phyloP scores from a whole-genome alignment of 2,797 vertebrate genomes.

The Cuniculus paca region DNA sequence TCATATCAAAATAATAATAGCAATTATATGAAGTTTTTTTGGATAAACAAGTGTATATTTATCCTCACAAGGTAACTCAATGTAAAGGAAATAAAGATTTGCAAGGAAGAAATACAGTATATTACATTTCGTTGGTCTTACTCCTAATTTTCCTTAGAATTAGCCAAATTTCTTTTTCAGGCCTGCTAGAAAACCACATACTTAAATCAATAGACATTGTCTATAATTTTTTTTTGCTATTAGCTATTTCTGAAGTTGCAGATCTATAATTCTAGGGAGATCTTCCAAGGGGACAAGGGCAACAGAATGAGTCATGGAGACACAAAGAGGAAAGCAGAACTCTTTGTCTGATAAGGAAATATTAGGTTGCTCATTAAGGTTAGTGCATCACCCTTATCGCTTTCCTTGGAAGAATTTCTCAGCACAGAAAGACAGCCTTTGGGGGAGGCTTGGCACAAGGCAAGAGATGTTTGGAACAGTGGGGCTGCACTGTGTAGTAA shows the following conservation, averaged over 20 bases:
- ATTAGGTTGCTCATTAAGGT: neutral
- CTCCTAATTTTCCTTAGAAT: slow-evolving; percentile 26
- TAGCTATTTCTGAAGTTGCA: neutral
- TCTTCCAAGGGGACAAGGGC: neutral
- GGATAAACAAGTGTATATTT: slow-evolving; percentile 24
- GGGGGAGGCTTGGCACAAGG: neutral
- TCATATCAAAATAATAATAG: slow-evolving; percentile 1
- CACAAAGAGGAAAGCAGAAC: neutral
- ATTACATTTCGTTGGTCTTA: neutral
- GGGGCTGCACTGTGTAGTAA: neutral
- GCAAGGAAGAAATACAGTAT: neutral
- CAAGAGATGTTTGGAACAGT: neutral
- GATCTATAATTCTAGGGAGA: neutral
- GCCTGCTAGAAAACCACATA: neutral
- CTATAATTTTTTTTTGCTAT: neutral
- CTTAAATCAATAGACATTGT: neutral
- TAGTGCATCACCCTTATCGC: neutral
- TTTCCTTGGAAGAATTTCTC: neutral
- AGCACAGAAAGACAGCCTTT: neutral
- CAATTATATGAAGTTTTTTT: slow-evolving; percentile 8
- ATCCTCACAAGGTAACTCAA: neutral
- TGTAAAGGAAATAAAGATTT: slow-evolving; percentile 13
- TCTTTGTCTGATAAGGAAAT: slow-evolving; percentile 20
- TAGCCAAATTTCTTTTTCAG: slow-evolving; percentile 27
- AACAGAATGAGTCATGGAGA: neutral